Evolutionary conservation across 35 echinoderm and acorn worm genomes (phyloP), one percentile per base, ranked within the genome.

Genomic region (Apostichopus parvimensis): DNA sequence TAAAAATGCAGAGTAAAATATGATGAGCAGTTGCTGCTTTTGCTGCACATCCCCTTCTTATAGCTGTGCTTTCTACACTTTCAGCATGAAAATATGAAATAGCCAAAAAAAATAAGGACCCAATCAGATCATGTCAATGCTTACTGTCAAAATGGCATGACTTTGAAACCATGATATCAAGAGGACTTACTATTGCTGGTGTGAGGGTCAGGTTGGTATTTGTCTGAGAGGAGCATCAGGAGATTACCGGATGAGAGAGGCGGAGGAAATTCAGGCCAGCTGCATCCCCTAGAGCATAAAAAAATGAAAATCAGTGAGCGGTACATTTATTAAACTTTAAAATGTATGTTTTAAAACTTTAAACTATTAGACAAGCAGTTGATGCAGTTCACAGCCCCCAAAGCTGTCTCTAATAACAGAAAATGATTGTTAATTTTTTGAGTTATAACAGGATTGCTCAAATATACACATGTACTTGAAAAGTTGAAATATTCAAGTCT

Each of bases 221-320:
- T 90, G n/a, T 90, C 88, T 4, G 88, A 90, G 18, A 90, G 66
- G 52, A 90, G 45, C 88, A 90, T 90, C 70, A 90, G 26, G 8
- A 77, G 58, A 54, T 92, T 92, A 26, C 90, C 77, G 14, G 82
- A 83, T 5, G 82, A 87, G 54, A 92, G 82, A 60, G 91, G 91
- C 2, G 91, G 82, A 17, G 64, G 80, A 77, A 92, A 92, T 71
- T 92, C 91, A 18, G 91, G 80, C 91, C 91, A 92, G 72, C 82
- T 87, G 71, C 91, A 81, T 71, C 91, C 91, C 55, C 82, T 85
- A 56, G 21, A 85, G 24, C 9, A 79, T 6, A 92, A 20, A 82
- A 15, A 61, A 55, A 53, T 15, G 5, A 57, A 53, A 82, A 87
- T 58, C 8, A 21, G 68, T 72, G 68, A 72, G 68, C 0, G 68